Conservation (phyloP, 1,140 invertebrate genomes). For the Augochlora pura region DNA sequence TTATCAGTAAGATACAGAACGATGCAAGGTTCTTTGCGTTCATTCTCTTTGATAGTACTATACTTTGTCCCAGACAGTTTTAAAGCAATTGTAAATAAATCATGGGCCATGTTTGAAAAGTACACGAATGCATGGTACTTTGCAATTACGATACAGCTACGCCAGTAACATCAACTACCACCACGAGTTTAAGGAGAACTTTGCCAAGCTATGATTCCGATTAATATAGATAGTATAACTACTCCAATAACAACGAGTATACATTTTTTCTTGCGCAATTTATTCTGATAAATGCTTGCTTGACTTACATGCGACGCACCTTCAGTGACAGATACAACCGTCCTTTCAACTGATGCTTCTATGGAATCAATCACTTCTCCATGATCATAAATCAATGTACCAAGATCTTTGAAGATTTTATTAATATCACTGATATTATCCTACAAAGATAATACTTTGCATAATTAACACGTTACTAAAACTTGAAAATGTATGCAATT, state of each 20-base stretch:
- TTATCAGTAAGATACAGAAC: conserved; percentile 37
- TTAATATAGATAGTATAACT: conserved; percentile 86
- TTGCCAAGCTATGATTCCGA: conserved; percentile 84
- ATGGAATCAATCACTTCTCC: conserved; percentile 98
- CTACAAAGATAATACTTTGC: conserved; percentile 80
- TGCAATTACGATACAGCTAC: conserved; percentile 27
- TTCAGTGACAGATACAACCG: conserved; percentile 92
- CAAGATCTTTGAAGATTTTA: conserved; percentile 99
- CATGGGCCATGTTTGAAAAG: conserved; percentile 18
- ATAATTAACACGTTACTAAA: neutral
- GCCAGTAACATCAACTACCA: conserved; percentile 34
- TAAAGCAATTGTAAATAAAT: conserved; percentile 41
- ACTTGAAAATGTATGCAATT: conserved; percentile 88
- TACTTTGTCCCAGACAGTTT: neutral
- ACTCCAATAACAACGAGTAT: conserved; percentile 86
- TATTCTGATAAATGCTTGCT: conserved; percentile 92
- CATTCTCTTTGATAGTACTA: conserved; percentile 30
- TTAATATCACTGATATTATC: conserved; percentile 97
- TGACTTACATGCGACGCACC: conserved; percentile 90
- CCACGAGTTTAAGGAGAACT: conserved; percentile 55
- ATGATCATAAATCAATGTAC: conserved; percentile 97
- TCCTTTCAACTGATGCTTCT: conserved; percentile 95
- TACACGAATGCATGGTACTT: conserved; percentile 19
- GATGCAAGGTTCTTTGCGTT: conserved; percentile 38
- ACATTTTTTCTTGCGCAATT: conserved; percentile 92